phyloP scores from a whole-genome alignment of 2,797 vertebrate species.

The Smutsia gigantea region DNA sequence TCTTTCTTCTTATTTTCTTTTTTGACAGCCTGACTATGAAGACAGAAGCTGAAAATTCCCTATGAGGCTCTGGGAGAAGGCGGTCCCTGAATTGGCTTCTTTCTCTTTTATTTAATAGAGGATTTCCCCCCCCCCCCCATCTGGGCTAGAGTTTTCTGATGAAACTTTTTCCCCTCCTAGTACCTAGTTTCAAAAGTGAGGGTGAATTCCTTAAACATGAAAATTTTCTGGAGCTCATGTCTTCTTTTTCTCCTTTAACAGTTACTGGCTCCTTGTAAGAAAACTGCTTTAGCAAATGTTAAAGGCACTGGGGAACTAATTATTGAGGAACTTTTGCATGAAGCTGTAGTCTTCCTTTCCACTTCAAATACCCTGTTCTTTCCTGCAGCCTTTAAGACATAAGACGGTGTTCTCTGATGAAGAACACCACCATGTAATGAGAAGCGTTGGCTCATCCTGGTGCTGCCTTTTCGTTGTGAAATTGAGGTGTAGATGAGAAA shows the following conservation, averaged over 20 bases:
- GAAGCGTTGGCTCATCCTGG: background rate
- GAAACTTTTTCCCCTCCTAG: background rate
- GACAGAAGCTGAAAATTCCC: background rate
- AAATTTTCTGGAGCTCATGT: background rate
- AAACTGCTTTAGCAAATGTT: background rate
- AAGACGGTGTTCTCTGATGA: background rate
- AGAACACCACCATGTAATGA: background rate
- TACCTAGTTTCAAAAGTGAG: slow-evolving; percentile 28
- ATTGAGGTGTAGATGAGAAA: background rate
- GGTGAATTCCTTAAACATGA: slow-evolving; percentile 29
- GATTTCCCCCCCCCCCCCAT: background rate
- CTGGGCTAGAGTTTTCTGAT: background rate
- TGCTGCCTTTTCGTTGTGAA: background rate
- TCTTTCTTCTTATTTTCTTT: background rate
- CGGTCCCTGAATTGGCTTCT: background rate
- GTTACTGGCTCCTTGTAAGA: slow-evolving; percentile 26
- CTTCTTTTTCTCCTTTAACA: slow-evolving; percentile 2
- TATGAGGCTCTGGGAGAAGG: background rate
- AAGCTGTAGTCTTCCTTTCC: slow-evolving; percentile 3
- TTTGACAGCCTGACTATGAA: background rate
- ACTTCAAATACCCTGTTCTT: background rate
- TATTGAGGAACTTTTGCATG: slow-evolving; percentile 32
- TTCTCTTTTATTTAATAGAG: slow-evolving; percentile 1
- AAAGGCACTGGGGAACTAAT: slow-evolving; percentile 41
- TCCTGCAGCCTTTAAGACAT: background rate